Percentiles rank a stretch among this genome's conserved stretches.
phyloP scores from a whole-genome alignment of 2,113 vertebrate species.

The Zeus faber region DNA sequence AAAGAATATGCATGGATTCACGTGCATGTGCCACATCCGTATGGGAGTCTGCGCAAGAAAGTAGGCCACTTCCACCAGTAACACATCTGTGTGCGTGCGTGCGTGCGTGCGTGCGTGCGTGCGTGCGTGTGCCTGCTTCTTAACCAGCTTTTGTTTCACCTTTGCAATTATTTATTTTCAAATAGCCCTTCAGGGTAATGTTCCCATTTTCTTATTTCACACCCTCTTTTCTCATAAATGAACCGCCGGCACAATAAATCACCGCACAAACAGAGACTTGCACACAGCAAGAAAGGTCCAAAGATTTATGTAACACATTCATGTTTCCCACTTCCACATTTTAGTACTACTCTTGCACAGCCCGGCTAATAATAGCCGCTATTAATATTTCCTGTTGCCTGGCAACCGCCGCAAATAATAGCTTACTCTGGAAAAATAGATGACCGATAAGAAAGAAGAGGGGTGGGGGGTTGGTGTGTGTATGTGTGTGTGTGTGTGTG shows the following conservation, averaged over 20 bases:
- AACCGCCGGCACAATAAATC: slow-evolving; percentile 98
- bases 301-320: slow-evolving; percentile 99
- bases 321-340: slow-evolving; percentile 99
- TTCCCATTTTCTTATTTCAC: slow-evolving; percentile 99
- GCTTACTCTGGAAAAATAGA: slow-evolving; percentile 98
- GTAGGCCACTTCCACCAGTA: too few species aligned
- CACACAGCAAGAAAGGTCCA: slow-evolving; percentile 95
- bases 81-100: slow-evolving; percentile 33
- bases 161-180: slow-evolving; percentile 99
- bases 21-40: slow-evolving; percentile 6
- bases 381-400: slow-evolving; percentile 99
- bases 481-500: too few species aligned
- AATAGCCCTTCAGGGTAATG: slow-evolving; percentile 99
- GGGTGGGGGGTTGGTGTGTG: slow-evolving; percentile 17
- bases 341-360: slow-evolving; percentile 98
- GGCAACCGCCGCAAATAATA: slow-evolving; percentile 98
- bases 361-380: slow-evolving; percentile 99
- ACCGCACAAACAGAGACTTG: slow-evolving; percentile 98
- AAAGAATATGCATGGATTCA: neutral
- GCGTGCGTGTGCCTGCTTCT: slow-evolving; percentile 65
- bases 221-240: slow-evolving; percentile 99
- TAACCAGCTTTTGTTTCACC: slow-evolving; percentile 94
- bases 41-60: too few species aligned
- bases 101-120: neutral
- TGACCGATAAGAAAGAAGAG: slow-evolving; percentile 98